Conservation (phyloP, 2,113 vertebrate genomes). For the Platichthys stellatus region DNA sequence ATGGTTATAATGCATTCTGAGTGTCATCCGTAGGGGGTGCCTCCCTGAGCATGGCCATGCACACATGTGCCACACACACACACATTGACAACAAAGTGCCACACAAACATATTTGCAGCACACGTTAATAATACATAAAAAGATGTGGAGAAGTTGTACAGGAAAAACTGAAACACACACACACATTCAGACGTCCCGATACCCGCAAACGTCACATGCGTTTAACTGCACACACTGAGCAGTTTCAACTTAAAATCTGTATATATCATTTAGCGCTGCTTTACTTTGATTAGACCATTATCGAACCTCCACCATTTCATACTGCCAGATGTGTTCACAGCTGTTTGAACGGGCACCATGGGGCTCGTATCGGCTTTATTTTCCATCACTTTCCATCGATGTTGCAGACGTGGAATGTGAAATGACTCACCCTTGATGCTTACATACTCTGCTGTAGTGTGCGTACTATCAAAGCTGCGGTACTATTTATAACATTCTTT, state of each 20-base stretch:
- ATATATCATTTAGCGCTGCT: neutral
- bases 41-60: conserved; percentile 50
- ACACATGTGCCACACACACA: conserved; percentile 20
- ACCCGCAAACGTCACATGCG: conserved; percentile 3
- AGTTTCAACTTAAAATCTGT: conserved; percentile 1
- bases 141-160: conserved; percentile 15
- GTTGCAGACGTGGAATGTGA: neutral
- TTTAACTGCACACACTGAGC: neutral
- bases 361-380: conserved; percentile 5
- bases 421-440: neutral
- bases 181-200: no score
- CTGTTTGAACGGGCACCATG: conserved; percentile 13
- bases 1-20: conserved; percentile 98
- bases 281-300: conserved; percentile 30
- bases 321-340: conserved; percentile 31
- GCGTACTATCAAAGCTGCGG: neutral
- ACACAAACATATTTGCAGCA: conserved; percentile 17
- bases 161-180: conserved; percentile 1
- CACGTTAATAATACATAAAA: neutral
- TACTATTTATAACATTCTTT: no score
- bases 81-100: conserved; percentile 15
- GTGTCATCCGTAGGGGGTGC: conserved; percentile 86
- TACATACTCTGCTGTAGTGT: neutral
- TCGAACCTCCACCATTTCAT: conserved; percentile 13
- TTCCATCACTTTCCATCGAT: neutral